Evolutionary conservation across 2,797 vertebrate genomes (phyloP).

Genomic region (Mormyrops attenuatus): DNA sequence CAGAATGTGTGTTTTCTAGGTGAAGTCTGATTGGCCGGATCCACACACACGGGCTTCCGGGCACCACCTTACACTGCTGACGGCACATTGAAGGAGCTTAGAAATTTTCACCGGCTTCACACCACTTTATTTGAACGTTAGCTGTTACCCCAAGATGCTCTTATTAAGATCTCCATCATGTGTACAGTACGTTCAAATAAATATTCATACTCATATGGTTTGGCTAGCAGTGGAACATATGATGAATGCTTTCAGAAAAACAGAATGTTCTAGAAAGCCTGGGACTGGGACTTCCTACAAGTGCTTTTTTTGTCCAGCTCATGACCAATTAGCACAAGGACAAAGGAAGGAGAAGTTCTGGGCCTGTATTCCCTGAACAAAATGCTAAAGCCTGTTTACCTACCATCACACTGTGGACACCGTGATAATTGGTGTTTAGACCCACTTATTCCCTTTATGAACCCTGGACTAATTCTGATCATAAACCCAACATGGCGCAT

Average conservation of each 20-base stretch:
- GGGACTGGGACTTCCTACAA: neutral
- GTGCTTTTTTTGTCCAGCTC: neutral
- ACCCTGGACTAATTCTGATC: neutral
- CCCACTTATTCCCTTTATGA: slow-evolving; percentile 13
- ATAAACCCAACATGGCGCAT: neutral
- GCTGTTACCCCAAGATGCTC: neutral
- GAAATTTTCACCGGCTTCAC: neutral
- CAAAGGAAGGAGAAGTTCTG: neutral
- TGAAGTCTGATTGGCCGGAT: neutral
- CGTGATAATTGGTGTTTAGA: slow-evolving; percentile 12
- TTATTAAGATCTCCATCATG: slow-evolving; percentile 1
- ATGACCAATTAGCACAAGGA: neutral
- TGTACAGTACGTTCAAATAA: neutral
- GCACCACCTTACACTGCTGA: neutral
- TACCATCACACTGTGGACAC: slow-evolving; percentile 8
- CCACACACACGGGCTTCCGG: neutral
- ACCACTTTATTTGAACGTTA: neutral
- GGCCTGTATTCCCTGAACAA: slow-evolving; percentile 14
- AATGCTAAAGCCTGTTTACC: slow-evolving; percentile 16
- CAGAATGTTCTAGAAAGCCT: slow-evolving; percentile 6
- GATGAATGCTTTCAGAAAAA: neutral
- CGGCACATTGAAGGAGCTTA: neutral
- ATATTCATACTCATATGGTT: slow-evolving; percentile 7
- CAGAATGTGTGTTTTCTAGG: neutral
- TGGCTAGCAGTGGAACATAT: slow-evolving; percentile 3